Evolutionary conservation across 2,888 invertebrate genomes (phyloP), one percentile per base, ranked within the genome.

Genomic region (Rosalia funebris): DNA sequence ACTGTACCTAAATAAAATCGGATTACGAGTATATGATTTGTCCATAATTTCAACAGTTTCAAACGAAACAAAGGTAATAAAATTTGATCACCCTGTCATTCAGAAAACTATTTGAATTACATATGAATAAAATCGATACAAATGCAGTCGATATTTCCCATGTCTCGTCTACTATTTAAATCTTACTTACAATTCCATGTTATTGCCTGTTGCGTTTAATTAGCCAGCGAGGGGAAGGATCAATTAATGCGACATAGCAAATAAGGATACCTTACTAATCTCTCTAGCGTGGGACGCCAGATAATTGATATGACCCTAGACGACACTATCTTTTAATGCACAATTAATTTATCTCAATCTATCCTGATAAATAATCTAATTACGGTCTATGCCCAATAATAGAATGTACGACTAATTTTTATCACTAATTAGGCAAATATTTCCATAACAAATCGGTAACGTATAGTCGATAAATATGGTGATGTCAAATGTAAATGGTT

Each of bases 301-400:
- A 47, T 48, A 37, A 48, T 48, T 37, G 48, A 34, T 37, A 7
- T 20, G 11, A 11, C 48, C 48, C 48, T 12, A 48, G 48, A 48
- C 48, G 20, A 48, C 37, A 48, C 10, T 48, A 48, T 48, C 48
- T 37, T 36, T 12, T 17, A 48, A 37, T 37, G 36, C 19, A 36
- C 19, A 48, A 48, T 48, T 37, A 31, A 46, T 46, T 48, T 17
- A 36, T 48, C 48, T 48, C 36, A 48, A 36, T 36, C 12, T 48
- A 48, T 20, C 41, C 16, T 7, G 25, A 25, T 41, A 41, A 15
- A 17, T 17, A 17, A 41, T 41, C 17, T 11, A 41, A 41, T 19
- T 41, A n/a, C 19, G 4, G 16, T 17, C 15, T 41, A 17, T 41
- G 41, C 41, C 17, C 17, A 17, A 41, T 41, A 41, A 9, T 19